Evolutionary conservation across 2,888 invertebrate species (phyloP), one percentile per base, ranked within the genome.

Genomic region (Cataglyphis altisquamis): DNA sequence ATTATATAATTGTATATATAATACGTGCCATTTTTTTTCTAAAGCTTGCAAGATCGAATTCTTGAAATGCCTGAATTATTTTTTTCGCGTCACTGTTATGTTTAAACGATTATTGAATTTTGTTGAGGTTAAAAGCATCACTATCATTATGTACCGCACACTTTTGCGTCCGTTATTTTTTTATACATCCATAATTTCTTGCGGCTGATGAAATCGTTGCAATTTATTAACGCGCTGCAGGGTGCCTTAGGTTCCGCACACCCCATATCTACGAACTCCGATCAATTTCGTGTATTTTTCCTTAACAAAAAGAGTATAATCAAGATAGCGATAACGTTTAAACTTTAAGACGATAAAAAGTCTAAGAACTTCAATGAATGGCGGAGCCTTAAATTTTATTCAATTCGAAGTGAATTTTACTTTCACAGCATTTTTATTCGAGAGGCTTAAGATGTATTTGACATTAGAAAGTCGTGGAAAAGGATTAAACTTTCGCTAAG

Each of bases 141-240:
- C 25, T 48, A 3, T 25, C 21, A 4, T 64, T 29, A 63, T 81
- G 63, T 66, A 48, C 83, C 63, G 63, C 83, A 78, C 45, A 82
- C 85, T 88, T 88, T 88, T 88, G 84, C 86, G 81, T 89, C 81
- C 78, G 52, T 48, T 52, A 68, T 57, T 48, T 82, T 80, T 80
- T 52, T 52, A 52, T 52, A 18, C 68, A 32, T 74, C 70, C 52
- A 62, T 62, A 64, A 67, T 62, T 55, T 36, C n/a, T 73, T 57
- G 63, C 67, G 70, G 72, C 75, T 67, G 84, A 52, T 67, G 74
- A 72, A 63, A 73, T 83, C 62, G 80, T 36, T 36, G 66, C 64
- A 77, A 81, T 73, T 83, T 60, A 15, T 72, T 39, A 45, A 83
- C 66, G 81, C 84, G 72, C 18, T 75, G 41, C 57, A 70, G 21